Percentiles rank a stretch among this genome's conserved stretches.
These are phyloP conservation scores for Trichoplusia ni DNA, from an alignment of 1,140 invertebrate species.

Conservation along the genomic window DNA sequence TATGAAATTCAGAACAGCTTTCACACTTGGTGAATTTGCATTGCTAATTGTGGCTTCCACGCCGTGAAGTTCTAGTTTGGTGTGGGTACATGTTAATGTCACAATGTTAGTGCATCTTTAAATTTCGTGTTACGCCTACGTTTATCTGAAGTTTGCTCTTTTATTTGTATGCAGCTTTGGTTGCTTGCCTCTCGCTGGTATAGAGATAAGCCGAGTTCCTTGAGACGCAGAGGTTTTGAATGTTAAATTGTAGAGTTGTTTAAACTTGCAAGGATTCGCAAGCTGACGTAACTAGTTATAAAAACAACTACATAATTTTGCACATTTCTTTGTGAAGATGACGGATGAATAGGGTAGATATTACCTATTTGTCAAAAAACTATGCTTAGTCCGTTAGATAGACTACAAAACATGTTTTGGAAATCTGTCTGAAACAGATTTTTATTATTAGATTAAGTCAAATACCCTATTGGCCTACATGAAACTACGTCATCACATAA, in stretches of 20 bases:
- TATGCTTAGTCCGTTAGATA: too few species aligned
- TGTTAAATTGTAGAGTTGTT: background rate
- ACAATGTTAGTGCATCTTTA: conserved; percentile 25
- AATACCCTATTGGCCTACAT: too few species aligned
- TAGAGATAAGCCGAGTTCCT: background rate
- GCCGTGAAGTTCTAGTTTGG: background rate
- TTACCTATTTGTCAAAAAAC: too few species aligned
- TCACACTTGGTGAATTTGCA: conserved; percentile 59
- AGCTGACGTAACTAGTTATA: background rate
- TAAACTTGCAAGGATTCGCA: background rate
- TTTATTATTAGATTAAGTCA: too few species aligned
- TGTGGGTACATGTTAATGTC: conserved; percentile 13
- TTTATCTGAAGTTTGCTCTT: conserved; percentile 15
- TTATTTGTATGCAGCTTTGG: conserved; percentile 17
- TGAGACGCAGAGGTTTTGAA: background rate
- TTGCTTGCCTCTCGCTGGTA: background rate
- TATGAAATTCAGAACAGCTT: conserved; percentile 72
- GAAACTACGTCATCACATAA: too few species aligned
- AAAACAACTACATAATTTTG: too few species aligned
- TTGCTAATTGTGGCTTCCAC: conserved; percentile 67
- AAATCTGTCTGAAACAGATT: too few species aligned
- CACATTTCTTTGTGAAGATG: too few species aligned
- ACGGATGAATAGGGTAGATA: too few species aligned
- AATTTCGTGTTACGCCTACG: background rate
- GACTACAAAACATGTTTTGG: too few species aligned